Evolutionary conservation across 2,888 invertebrate genomes (phyloP), one percentile per base, ranked within the genome.

Genomic region (Noctua fimbriata): DNA sequence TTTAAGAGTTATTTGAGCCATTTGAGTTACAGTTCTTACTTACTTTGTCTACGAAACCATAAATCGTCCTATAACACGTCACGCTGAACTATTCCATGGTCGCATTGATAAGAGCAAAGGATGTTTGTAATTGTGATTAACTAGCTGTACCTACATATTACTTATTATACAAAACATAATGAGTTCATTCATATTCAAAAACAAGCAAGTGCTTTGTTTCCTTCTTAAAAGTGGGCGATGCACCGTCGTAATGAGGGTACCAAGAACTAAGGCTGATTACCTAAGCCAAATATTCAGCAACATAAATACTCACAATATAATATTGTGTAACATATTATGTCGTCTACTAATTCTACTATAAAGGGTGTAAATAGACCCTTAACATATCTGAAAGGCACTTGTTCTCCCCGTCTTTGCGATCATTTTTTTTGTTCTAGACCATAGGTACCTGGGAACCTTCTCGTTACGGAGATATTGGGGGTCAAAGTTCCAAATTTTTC

Each of bases 21-120:
- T 36, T 36, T 36, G 36, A 36, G 36, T 36, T 36, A 36, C 36
- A 36, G 36, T 36, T 5, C 36, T 41, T 41, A 41, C 32, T 58
- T 58, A 52, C 24, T 24, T 52, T 58, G 49, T 21, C 2, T 32
- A 32, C 32, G 71, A 36, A n/a, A 41, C 18, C 55, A 60, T 9
- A 28, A 70, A 6, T 41, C 6, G 5, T n/a, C n/a, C n/a, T n/a
- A 7, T 24, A 7, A 41, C 7, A 7, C n/a, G 18, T 24, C 32
- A n/a, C 28, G 18, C n/a, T 32, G 32, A 18, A 41, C 18, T n/a
- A 6, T 73, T 36, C 72, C 2, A 36, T 55, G 16, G n/a, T 24
- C 5, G 7, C 55, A 18, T 67, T 63, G 79, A 69, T 79, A 79
- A 79, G 52, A 16, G 24, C 55, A 63, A 44, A 52, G 63, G 79